Base-by-base conservation (phyloP, 2,113 vertebrate genomes). In the Caranx melampygus region DNA sequence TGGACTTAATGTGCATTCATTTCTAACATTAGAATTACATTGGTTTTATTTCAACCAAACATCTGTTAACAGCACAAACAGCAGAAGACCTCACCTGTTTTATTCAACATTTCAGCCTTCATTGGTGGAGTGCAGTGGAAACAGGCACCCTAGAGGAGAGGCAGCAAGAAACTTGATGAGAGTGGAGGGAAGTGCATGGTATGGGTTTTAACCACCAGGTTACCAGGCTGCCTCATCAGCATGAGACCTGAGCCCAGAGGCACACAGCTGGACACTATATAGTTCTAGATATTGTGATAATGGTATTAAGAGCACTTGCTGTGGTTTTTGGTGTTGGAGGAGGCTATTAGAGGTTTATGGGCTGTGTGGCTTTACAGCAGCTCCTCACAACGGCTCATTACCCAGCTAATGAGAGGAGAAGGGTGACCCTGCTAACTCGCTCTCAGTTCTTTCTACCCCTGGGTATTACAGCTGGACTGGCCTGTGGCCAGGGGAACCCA, bases 331-430 rank as follows among this genome's bases (percentile, higher is more conserved):
- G 26, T 81, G 51, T 67, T 66, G 49, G 71, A 64, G 57, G 72
- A 52, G 76, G 87, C 88, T 87, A 83, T 87, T 83, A 59, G 76
- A 65, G 73, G 63, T 90, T 90, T 91, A 85, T 85, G 72, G 80
- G 61, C 82, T 75, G 67, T 89, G 85, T 80, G 86, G 58, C 68
- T 90, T 88, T 89, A 88, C 83, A 91, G 78, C 81, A 83, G 83
- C 82, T 88, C 84, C 54, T 33, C 59, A 42, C 33, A 82, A 89
- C 14, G 89, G 85, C 82, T 91, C 91, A 91, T 93, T 91, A 89
- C 69, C 52, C 88, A 78, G 37, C 87, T 90, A 91, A 92, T 92
- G 89, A 88, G 86, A 91, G 74, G 72, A 91, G 89, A 91, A 91
- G 86, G 84, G 83, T 83, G 91, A 93, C 85, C 91, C 88, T 75